Evolutionary conservation across 2,113 vertebrate species (phyloP).

Genomic region (Gorsachius goisagi): DNA sequence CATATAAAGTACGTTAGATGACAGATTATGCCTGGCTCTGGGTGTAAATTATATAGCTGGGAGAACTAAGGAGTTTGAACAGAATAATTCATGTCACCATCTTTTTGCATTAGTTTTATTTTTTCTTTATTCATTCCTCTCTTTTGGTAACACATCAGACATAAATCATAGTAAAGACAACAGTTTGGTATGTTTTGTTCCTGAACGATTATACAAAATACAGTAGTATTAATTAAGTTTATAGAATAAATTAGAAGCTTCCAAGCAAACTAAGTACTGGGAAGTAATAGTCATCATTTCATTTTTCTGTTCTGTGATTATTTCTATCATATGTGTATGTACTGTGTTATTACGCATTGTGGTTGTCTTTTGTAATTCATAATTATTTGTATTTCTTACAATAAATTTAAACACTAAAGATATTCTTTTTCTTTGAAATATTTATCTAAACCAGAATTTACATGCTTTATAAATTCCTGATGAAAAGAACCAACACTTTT

Average conservation of each 20-base stretch:
- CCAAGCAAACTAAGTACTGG: background rate
- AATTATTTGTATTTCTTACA: constrained; percentile 63
- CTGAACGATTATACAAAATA: constrained; percentile 1
- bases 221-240: constrained; percentile 24
- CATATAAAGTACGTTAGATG: background rate
- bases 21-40: background rate
- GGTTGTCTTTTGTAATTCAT: constrained; percentile 63
- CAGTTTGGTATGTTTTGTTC: background rate
- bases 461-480: background rate
- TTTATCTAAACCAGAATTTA: constrained; percentile 17
- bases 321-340: constrained; percentile 48
- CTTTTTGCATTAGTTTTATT: constrained; percentile 18
- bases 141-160: background rate
- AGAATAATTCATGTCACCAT: background rate
- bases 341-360: constrained; percentile 50
- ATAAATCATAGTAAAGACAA: background rate
- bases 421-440: constrained; percentile 37
- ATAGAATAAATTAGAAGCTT: constrained; percentile 29
- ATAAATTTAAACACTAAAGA: constrained; percentile 62
- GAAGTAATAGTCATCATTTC: constrained; percentile 27
- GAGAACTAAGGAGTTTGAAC: constrained; percentile 1
- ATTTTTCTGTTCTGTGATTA: constrained; percentile 45
- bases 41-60: background rate
- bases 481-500: background rate
- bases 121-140: background rate